Evolutionary conservation across 2,888 invertebrate genomes (phyloP).

Genomic region (Crioceris asparagi): DNA sequence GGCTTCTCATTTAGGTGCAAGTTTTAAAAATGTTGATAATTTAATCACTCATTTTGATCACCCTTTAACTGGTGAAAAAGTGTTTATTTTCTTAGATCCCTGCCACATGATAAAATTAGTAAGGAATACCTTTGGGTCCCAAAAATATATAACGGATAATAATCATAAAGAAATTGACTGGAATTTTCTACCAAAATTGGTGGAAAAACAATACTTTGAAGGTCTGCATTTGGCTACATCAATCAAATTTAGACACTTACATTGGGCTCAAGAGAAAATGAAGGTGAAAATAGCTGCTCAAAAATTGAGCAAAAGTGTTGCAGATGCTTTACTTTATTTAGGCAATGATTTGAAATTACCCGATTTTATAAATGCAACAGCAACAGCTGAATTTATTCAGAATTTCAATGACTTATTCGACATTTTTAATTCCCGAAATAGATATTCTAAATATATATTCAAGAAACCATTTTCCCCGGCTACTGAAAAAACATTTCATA

Average conservation of each 20-base stretch:
- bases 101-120: constrained; percentile 23
- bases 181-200: constrained; percentile 11
- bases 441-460: constrained; percentile 7
- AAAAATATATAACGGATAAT: constrained; percentile 10
- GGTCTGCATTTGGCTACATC: constrained; percentile 10
- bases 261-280: constrained; percentile 14
- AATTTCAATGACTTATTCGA: constrained; percentile 12
- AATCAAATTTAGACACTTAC: constrained; percentile 6
- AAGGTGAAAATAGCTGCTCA: constrained; percentile 16
- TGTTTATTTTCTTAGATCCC: constrained; percentile 18
- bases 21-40: constrained; percentile 9
- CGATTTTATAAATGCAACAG: constrained; percentile 7
- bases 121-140: constrained; percentile 16
- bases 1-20: constrained; percentile 15
- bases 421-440: constrained; percentile 12
- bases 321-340: constrained; percentile 10
- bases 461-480: constrained; percentile 6
- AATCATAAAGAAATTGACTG: constrained; percentile 15
- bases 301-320: constrained; percentile 12
- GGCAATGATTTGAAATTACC: constrained; percentile 8
- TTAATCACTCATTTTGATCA: constrained; percentile 6
- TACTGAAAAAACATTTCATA: constrained; percentile 7
- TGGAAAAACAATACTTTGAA: constrained; percentile 3
- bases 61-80: constrained; percentile 9
- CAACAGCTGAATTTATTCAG: constrained; percentile 9